Base-by-base conservation (phyloP, 1,140 invertebrate species). In the Dryas iulia region DNA sequence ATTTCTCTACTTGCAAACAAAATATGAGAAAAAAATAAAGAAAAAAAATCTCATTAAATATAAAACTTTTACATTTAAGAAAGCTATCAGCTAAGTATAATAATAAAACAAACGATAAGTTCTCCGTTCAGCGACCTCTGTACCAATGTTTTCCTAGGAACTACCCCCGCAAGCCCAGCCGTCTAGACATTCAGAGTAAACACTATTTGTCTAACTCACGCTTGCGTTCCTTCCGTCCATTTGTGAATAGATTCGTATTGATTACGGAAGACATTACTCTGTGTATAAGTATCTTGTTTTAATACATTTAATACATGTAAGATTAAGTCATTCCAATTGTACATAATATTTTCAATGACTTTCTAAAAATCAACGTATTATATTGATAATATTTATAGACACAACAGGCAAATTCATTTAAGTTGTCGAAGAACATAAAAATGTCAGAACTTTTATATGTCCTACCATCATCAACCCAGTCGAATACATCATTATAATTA, bases 141-240 rank as follows among this genome's bases (percentile, higher is more conserved):
- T 52, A 62, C 30, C 63, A 65, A 26, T 57, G 33, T 65, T 57
- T 65, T 28, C 67, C 58, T 18, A 59, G 60, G 53, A 59, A 57
- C 35, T 52, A 21, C 54, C 54, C 53, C 26, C 31, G 23, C 59
- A 25, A 33, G 30, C 3, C 39, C 39, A 8, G 8, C 52, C 66
- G 74, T 76, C 74, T 76, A 76, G 74, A 76, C 74, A 58, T 47
- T 24, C 10, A 28, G 66, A 62, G 61, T 35, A 70, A 65, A 73
- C 74, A 54, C 54, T 68, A 76, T 76, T 74, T 76, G 62, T 73
- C 69, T 73, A 69, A 69, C 52, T 73, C 66, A 69, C 31, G 25
- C 54, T 18, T 5, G 14, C 39, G 39, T 21, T 21, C 39, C 39
- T 47, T 47, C 56, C 35, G 47, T 56, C 3, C 35, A 24, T 66